Base-by-base conservation (phyloP, 2,888 invertebrate species). In the Trilocha varians region DNA sequence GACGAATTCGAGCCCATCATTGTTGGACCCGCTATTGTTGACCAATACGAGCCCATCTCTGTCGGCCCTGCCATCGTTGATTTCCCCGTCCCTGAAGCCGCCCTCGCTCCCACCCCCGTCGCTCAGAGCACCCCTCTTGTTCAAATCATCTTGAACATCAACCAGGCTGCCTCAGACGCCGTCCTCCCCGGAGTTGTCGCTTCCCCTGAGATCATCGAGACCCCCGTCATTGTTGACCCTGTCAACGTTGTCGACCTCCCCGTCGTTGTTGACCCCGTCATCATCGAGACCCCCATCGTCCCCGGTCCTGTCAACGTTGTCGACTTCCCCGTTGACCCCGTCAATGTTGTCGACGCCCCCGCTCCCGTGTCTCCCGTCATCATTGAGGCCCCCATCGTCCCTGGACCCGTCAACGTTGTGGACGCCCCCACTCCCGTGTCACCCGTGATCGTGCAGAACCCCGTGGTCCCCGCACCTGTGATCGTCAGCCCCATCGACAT, bases 201-300 rank as follows among this genome's bases (percentile, higher is more conserved):
- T n/a, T n/a, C 52, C 13, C 57, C 55, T 36, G 46, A 47, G 16
- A 38, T 45, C 8, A 16, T 33, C 8, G 49, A 40, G 33, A 38
- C 42, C 16, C 41, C 40, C 18, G 48, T 49, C 41, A 39, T 48
- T 38, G 11, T 47, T 34, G 36, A 44, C 25, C 42, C 43, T 13
- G 46, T 46, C 40, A 44, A 44, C 35, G 36, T 54, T 37, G 38
- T 41, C 41, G 42, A 40, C 39, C 43, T 56, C 46, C 59, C 62
- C 18, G 51, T 63, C 25, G 62, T 67, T 34, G n/a, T n/a, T n/a
- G 64, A 66, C 53, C 62, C 69, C 52, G 57, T 68, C 56, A 39
- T 68, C 46, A 69, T 66, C 53, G 55, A 63, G 41, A 55, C 56
- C 44, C 45, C 56, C 42, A 50, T 53, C 13, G 51, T 48, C 13